A percentile compares a stretch with the other conserved stretches of the same genome.
phyloP scores from a whole-genome alignment of 1,140 invertebrate species.

The Psilanteris sp. region DNA sequence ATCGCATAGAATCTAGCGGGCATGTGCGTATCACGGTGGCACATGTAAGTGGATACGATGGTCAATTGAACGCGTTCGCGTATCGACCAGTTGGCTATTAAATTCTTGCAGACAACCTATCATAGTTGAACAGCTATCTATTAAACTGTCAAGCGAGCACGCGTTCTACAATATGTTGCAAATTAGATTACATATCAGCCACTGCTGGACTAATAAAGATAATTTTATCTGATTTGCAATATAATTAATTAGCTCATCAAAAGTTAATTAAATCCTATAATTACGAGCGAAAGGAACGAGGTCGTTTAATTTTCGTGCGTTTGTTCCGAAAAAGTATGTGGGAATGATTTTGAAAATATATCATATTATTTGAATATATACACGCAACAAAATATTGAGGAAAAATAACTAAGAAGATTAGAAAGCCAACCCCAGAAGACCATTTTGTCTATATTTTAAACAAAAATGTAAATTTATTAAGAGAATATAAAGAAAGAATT shows the following conservation, averaged over 20 bases:
- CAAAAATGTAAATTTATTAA: too few relatives aligned
- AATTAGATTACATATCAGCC: conserved; percentile 33
- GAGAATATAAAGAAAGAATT: too few relatives aligned
- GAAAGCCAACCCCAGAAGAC: too few relatives aligned
- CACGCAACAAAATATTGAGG: too few relatives aligned
- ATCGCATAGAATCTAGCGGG: conserved; percentile 24
- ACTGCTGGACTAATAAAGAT: conserved; percentile 10
- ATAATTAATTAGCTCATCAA: conserved; percentile 30
- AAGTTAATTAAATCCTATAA: conserved; percentile 26
- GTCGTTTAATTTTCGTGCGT: too few relatives aligned
- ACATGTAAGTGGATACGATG: conserved; percentile 42
- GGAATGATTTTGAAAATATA: too few relatives aligned
- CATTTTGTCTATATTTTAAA: too few relatives aligned
- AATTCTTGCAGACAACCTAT: conserved; percentile 52
- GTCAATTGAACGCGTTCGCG: conserved; percentile 43
- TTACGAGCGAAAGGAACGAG: too few relatives aligned
- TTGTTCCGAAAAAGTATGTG: too few relatives aligned
- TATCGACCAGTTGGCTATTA: conserved; percentile 40
- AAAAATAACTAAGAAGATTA: too few relatives aligned
- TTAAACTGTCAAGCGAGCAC: conserved; percentile 41
- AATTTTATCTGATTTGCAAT: conserved; percentile 30
- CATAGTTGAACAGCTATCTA: conserved; percentile 52
- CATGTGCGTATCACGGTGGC: conserved; percentile 42
- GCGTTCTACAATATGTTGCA: conserved; percentile 35
- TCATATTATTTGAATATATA: too few relatives aligned